Evolutionary conservation across 30 jellyfish, hydroid and myxozoan genomes (phyloP).

Genomic region (Turritopsis dohrnii): DNA sequence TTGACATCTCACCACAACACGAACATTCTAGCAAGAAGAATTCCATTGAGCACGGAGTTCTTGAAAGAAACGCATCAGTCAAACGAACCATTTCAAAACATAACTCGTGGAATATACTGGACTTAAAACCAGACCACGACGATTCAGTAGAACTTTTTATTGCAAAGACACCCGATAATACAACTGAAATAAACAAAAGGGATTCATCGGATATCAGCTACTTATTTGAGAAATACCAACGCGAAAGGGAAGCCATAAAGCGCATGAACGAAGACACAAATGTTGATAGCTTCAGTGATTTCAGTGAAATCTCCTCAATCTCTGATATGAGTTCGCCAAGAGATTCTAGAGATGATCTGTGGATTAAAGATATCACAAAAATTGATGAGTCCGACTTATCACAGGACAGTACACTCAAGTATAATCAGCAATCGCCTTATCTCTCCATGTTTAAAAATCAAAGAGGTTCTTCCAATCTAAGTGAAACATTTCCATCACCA

Average conservation of each 20-base stretch:
- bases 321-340: conserved; percentile 18
- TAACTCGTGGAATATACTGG: conserved; percentile 33
- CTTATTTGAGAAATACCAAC: conserved; percentile 33
- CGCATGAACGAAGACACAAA: not conserved
- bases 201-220: conserved; percentile 26
- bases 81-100: not conserved
- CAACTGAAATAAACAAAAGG: conserved; percentile 17
- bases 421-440: not conserved
- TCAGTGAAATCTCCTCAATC: conserved; percentile 39
- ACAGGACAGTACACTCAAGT: not conserved
- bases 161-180: conserved; percentile 7
- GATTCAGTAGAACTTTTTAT: not conserved
- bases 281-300: conserved; percentile 29
- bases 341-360: not conserved
- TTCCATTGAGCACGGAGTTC: not conserved
- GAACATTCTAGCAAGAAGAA: not conserved
- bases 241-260: conserved; percentile 27
- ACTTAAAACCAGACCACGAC: conserved; percentile 14
- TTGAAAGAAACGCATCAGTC: not conserved
- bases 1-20: not conserved
- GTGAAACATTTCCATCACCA: not conserved
- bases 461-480: not conserved
- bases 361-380: not conserved
- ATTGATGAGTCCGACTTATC: conserved; percentile 3
- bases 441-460: not conserved